phyloP scores from a whole-genome alignment of 2,113 vertebrate species.

The Choloepus hoffmanni region DNA sequence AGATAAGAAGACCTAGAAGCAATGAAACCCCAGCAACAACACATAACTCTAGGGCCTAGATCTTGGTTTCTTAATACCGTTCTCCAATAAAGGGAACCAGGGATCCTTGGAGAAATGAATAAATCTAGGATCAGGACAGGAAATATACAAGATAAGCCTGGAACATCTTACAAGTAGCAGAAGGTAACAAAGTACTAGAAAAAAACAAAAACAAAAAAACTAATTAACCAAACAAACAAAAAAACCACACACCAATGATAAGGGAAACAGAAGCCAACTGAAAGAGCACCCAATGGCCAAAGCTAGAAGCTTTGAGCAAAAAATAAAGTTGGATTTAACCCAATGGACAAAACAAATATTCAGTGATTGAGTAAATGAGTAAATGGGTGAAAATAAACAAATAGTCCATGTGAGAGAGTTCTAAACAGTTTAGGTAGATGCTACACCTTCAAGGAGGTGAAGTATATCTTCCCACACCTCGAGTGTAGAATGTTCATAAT shows the following conservation, averaged over 20 bases:
- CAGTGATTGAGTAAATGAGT: no score
- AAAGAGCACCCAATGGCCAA: background rate
- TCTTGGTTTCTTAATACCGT: background rate
- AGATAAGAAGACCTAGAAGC: background rate
- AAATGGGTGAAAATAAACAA: background rate
- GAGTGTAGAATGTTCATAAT: background rate
- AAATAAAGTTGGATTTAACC: background rate
- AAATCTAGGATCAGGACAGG: background rate
- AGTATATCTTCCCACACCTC: background rate
- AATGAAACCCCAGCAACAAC: background rate
- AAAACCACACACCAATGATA: background rate
- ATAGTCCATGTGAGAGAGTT: background rate
- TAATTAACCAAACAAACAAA: background rate
- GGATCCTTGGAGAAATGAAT: background rate
- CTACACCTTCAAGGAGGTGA: background rate
- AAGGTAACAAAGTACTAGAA: background rate
- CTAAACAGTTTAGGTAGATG: background rate
- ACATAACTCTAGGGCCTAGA: background rate
- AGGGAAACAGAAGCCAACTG: background rate
- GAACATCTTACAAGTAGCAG: background rate
- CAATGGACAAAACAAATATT: no score
- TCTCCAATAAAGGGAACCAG: background rate
- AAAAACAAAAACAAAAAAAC: background rate
- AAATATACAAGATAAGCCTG: background rate
- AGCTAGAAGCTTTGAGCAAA: background rate